Evolutionary conservation across 2,888 invertebrate genomes (phyloP).

Genomic region (Drosophila ochracea): DNA sequence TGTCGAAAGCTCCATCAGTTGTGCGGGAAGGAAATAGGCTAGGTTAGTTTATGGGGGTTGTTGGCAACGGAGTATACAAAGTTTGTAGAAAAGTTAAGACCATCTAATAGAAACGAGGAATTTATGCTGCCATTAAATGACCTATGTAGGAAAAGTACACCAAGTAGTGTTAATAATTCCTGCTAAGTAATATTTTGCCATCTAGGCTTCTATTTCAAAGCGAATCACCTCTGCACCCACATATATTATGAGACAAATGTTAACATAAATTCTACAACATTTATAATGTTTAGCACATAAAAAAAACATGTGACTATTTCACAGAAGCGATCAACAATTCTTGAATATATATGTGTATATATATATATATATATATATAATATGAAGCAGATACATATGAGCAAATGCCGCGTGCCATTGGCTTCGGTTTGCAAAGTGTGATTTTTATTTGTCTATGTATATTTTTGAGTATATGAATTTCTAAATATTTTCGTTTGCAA

Average conservation of each 20-base stretch:
- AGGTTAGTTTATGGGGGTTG: not conserved
- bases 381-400: not conserved
- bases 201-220: not conserved
- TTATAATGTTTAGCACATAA: slow-evolving; percentile 12
- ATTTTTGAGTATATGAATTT: slow-evolving; percentile 13
- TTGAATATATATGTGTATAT: not conserved
- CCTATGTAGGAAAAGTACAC: not conserved
- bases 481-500: slow-evolving; percentile 38
- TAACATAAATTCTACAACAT: slow-evolving; percentile 3
- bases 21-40: not conserved
- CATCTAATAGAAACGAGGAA: not conserved
- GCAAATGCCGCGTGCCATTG: slow-evolving; percentile 38
- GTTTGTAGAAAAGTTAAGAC: not conserved
- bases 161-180: not conserved
- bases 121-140: not conserved
- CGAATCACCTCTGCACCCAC: slow-evolving; percentile 14
- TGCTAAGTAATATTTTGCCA: not conserved
- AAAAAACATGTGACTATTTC: slow-evolving; percentile 36
- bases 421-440: not conserved
- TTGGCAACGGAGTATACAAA: not conserved
- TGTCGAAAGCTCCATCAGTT: not conserved
- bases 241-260: not conserved
- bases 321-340: slow-evolving; percentile 23
- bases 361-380: not conserved
- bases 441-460: not conserved